Evolutionary conservation across 1,140 invertebrate genomes (phyloP).

Genomic region (Microplitis demolitor): DNA sequence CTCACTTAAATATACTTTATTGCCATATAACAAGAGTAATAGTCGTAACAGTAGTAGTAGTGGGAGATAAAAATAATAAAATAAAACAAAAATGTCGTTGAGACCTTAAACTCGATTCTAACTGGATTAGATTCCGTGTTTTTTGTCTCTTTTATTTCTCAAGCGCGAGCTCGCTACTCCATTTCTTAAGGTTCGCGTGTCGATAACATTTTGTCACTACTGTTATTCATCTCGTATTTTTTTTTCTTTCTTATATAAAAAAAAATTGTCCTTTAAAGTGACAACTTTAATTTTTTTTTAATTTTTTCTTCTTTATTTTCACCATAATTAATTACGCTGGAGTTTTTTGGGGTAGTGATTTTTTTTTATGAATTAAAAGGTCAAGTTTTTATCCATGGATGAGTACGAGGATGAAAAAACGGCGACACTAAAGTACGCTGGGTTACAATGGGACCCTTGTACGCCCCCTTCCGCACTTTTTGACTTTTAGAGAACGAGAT

Average conservation of each 20-base stretch:
- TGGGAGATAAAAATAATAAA: constrained; percentile 23
- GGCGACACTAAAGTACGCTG: constrained; percentile 15
- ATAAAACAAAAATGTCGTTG: constrained; percentile 10
- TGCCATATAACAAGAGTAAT: not conserved
- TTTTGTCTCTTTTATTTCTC: not conserved
- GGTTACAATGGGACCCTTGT: constrained; percentile 24
- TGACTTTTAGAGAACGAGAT: constrained; percentile 25
- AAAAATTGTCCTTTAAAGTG: not conserved
- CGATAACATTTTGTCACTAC: constrained; percentile 22
- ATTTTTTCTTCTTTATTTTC: not conserved
- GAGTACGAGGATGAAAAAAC: constrained; percentile 13
- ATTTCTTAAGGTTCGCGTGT: constrained; percentile 13
- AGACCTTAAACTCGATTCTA: constrained; percentile 54
- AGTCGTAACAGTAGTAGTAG: not conserved
- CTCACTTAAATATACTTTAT: not conserved
- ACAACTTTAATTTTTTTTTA: not conserved
- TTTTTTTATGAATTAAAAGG: not conserved
- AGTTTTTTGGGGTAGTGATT: not conserved
- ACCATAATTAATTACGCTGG: not conserved
- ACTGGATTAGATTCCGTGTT: constrained; percentile 51
- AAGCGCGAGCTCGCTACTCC: constrained; percentile 16
- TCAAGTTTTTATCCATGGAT: constrained; percentile 16
- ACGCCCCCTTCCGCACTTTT: constrained; percentile 28
- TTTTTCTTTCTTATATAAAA: not conserved
- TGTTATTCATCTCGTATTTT: not conserved